Evolutionary conservation across 2,797 vertebrate genomes (phyloP).

Genomic region (Sarcophilus harrisii): DNA sequence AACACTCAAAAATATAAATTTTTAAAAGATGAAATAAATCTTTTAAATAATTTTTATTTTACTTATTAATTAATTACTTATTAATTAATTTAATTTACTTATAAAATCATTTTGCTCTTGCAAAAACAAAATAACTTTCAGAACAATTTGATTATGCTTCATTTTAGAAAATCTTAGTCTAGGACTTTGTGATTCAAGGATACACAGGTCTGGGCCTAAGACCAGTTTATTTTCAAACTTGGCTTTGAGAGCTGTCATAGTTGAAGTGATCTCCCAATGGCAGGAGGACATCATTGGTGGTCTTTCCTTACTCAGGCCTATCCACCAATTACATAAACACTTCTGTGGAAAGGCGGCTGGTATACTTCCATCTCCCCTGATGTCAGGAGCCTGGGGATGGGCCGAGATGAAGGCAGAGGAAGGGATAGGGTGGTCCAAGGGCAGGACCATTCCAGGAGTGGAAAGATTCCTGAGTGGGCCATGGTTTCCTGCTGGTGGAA

Average conservation of each 20-base stretch:
- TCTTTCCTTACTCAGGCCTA: not conserved
- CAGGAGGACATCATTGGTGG: not conserved
- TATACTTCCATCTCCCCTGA: not conserved
- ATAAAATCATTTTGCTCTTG: not conserved
- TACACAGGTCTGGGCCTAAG: not conserved
- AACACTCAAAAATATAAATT: not conserved
- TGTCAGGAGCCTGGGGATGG: not conserved
- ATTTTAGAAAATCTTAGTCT: not conserved
- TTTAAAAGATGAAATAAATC: not conserved
- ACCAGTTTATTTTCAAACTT: not conserved
- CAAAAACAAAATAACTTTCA: not conserved
- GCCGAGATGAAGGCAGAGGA: no score
- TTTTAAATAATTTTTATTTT: not conserved
- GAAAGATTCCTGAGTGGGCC: no score
- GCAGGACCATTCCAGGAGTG: not conserved
- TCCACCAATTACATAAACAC: not conserved
- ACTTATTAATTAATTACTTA: no score
- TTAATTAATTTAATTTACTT: no score
- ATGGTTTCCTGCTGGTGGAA: not conserved
- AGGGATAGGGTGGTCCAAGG: not conserved
- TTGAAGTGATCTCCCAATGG: not conserved
- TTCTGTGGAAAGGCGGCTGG: not conserved
- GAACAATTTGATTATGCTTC: not conserved
- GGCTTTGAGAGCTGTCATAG: not conserved
- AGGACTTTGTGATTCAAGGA: not conserved